These are phyloP conservation scores for Cebidichthys violaceus DNA, from an alignment of 2,113 vertebrate species.

Conservation along the genomic window DNA sequence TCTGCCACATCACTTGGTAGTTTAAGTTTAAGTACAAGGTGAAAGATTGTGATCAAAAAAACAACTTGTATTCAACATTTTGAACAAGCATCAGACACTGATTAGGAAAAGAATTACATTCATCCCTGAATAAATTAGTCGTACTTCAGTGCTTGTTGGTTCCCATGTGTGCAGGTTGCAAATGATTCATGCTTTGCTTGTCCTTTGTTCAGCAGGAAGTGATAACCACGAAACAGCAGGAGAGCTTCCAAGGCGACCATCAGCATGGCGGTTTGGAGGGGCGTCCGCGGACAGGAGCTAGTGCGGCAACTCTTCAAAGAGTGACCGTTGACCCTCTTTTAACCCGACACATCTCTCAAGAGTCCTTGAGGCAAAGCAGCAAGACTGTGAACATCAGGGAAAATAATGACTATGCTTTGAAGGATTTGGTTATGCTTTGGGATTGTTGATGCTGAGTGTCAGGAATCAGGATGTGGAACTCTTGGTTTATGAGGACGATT, in stretches of 20 bases:
- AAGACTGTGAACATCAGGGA: background rate
- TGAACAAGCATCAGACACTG: background rate
- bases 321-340: constrained; percentile 49
- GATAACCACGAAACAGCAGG: constrained; percentile 40
- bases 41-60: background rate
- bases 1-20: background rate
- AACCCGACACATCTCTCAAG: constrained; percentile 35
- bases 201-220: constrained; percentile 40
- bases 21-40: no score
- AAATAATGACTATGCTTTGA: constrained; percentile 14
- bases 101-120: background rate
- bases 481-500: background rate
- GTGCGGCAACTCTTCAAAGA: constrained; percentile 47
- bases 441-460: constrained; percentile 20
- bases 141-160: background rate
- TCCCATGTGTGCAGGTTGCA: constrained; percentile 15
- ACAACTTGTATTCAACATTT: background rate
- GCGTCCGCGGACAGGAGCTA: constrained; percentile 20
- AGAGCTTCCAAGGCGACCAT: constrained; percentile 33
- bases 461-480: background rate
- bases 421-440: constrained; percentile 13
- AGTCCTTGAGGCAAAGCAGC: constrained; percentile 37
- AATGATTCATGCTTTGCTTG: constrained; percentile 15
- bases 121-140: background rate
- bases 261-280: constrained; percentile 5